A percentile compares a stretch with the other conserved stretches of the same genome.
Conservation (phyloP, 92 coral and sea anemone genomes). For the Phenganax subtilis region DNA sequence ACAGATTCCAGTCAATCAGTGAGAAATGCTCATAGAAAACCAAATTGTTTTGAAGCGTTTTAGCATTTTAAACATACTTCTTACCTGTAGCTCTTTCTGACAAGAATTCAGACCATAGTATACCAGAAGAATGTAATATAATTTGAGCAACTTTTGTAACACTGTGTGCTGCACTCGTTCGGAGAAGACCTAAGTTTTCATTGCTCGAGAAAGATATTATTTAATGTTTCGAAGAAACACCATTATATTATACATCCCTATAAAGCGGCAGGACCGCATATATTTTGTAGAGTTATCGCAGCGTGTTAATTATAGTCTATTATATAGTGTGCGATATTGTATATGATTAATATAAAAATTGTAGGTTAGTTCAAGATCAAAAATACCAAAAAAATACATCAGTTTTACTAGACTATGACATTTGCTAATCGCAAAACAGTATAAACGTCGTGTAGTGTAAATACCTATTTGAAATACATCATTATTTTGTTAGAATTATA, state of each 20-base stretch:
- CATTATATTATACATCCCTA: background rate
- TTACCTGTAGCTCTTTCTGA: background rate
- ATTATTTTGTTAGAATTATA: too few relatives aligned
- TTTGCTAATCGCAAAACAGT: background rate
- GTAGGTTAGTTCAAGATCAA: background rate
- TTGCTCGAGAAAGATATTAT: background rate
- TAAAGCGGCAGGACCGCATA: slow-evolving; percentile 14
- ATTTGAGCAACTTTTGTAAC: background rate
- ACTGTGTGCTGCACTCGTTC: background rate
- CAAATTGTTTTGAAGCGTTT: background rate
- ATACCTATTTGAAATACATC: too few relatives aligned
- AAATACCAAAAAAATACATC: background rate
- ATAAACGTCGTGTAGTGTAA: background rate
- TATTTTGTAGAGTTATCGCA: background rate
- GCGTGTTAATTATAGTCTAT: background rate
- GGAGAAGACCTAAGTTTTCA: background rate
- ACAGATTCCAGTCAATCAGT: background rate
- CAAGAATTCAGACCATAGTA: background rate
- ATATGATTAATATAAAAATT: slow-evolving; percentile 11
- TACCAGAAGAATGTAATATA: background rate
- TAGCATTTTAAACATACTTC: background rate
- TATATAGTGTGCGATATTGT: background rate
- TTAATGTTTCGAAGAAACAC: slow-evolving; percentile 6
- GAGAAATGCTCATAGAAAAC: background rate
- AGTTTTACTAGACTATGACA: background rate